These are phyloP conservation scores for Nineta flava DNA, from an alignment of 2,888 invertebrate genomes.

Conservation along the genomic window DNA sequence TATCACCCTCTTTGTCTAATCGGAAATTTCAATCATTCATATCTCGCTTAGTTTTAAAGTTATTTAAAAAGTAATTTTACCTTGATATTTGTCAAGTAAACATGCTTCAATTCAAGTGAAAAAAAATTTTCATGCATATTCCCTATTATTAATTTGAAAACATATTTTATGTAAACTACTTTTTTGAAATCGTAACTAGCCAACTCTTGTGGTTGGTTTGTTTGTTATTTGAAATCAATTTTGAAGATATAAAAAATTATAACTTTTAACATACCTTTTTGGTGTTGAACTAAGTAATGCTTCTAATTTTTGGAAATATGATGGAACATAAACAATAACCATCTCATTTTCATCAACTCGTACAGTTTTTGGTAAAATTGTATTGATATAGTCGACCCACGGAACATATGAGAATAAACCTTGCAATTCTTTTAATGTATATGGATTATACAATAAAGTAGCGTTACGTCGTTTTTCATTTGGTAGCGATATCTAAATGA, in stretches of 20 bases:
- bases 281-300: slow-evolving; percentile 35
- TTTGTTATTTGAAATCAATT: no score
- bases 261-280: slow-evolving; percentile 25
- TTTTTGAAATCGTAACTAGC: no score
- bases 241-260: no score
- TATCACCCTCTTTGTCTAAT: no score
- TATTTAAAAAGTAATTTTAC: no score
- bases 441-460: slow-evolving; percentile 80
- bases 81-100: no score
- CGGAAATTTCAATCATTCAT: no score
- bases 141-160: no score
- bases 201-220: no score
- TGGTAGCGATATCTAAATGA: slow-evolving; percentile 63
- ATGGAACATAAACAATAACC: slow-evolving; percentile 72
- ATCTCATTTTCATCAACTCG: slow-evolving; percentile 50
- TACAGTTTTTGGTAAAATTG: slow-evolving; percentile 49
- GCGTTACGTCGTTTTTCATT: slow-evolving; percentile 83
- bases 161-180: background rate
- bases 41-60: no score
- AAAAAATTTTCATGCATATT: no score
- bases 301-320: slow-evolving; percentile 59
- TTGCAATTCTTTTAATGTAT: slow-evolving; percentile 65
- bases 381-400: slow-evolving; percentile 75
- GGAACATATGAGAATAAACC: slow-evolving; percentile 57
- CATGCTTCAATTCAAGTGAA: no score